Evolutionary conservation across 2,888 invertebrate genomes (phyloP), one percentile per base, ranked within the genome.

Genomic region (Nephrotoma flavescens): DNA sequence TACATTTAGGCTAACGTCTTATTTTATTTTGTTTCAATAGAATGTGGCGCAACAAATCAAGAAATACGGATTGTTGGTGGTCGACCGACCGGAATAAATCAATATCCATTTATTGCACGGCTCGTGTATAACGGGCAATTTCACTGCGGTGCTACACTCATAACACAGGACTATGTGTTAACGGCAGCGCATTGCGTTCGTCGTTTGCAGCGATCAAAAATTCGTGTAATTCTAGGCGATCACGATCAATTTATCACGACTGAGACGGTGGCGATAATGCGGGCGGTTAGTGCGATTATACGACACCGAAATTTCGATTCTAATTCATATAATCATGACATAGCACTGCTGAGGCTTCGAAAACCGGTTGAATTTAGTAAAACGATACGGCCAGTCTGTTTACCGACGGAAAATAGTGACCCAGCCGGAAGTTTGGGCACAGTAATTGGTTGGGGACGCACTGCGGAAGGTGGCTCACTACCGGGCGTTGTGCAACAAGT

Each of bases 61-160:
- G 96, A 97, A 92, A 96, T 96, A 90, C 93, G 97, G 89, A 97
- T 97, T 88, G 96, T 97, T 87, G 97, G 97, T 86, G 97, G 97
- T 12, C 93, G 94, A 89, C 96, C 97, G 41, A 95, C 97, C 0
- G 95, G 95, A 86, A 93, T 96, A 45, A 96, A 97, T 92, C 94
- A 95, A 88, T 97, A 96, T 91, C 97, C 97, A 7, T 97, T 97
- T 97, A 94, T 97, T 91, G 97, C 96, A 3, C 93, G 97, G 84
- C 93, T 97, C 87, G 95, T 97, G 12, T 97, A 97, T 91, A 96
- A 97, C 90, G 96, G 97, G 0, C 96, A 96, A 91, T 97, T 97
- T 92, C 97, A 97, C 90, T 97, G 97, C 89, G 97, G 97, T 0
- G 97, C 95, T 41, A 96, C 96, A 2, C 92, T 97, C 42, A 92